Percentiles rank a stretch among this genome's conserved stretches.
These are phyloP conservation scores for Rhinogobius similis DNA, from an alignment of 2,113 vertebrate genomes.

Conservation along the genomic window DNA sequence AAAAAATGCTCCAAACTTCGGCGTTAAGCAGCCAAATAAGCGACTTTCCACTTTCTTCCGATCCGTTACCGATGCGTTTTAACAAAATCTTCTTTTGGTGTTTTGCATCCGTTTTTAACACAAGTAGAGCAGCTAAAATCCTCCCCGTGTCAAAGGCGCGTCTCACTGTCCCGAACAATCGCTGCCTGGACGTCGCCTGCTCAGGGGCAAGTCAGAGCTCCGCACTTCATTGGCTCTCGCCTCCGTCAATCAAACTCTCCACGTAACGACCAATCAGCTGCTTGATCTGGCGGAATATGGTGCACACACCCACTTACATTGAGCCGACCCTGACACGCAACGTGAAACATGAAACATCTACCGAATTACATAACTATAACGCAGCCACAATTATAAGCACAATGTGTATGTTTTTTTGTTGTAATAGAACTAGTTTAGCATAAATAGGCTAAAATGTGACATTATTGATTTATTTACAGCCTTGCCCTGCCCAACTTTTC, in stretches of 20 bases:
- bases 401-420: neutral
- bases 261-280: slow-evolving; percentile 5
- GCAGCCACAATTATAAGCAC: neutral
- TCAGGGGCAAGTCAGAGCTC: slow-evolving; percentile 18
- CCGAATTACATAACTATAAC: slow-evolving; percentile 59
- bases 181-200: slow-evolving; percentile 39
- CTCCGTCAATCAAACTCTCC: slow-evolving; percentile 56
- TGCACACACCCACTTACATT: slow-evolving; percentile 14
- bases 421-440: neutral
- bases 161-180: slow-evolving; percentile 58
- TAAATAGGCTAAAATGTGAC: no score
- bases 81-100: neutral
- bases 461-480: no score
- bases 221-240: slow-evolving; percentile 16
- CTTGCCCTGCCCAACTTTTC: neutral
- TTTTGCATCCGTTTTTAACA: slow-evolving; percentile 44
- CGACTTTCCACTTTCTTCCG: neutral
- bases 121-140: neutral
- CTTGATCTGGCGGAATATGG: neutral
- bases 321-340: slow-evolving; percentile 13
- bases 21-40: neutral
- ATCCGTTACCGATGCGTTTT: neutral
- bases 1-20: slow-evolving; percentile 34
- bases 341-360: slow-evolving; percentile 31
- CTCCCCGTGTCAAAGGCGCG: neutral